Conservation (phyloP, 1,140 invertebrate species). For the Spodoptera frugiperda region DNA sequence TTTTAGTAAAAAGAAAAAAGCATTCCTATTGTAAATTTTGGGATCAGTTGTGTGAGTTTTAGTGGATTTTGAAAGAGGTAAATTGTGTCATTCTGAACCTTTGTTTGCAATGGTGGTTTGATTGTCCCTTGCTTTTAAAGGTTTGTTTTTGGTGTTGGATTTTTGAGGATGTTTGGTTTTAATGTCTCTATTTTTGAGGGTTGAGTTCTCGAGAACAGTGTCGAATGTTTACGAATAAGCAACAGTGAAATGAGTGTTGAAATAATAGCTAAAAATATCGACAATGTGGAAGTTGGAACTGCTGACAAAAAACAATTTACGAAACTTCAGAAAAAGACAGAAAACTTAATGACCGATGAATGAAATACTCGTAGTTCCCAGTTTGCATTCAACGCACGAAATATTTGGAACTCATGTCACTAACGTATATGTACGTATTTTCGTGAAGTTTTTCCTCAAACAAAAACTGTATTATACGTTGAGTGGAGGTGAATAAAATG, state of each 20-base stretch:
- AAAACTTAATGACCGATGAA: neutral
- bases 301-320: neutral
- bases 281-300: neutral
- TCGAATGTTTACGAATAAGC: too few relatives aligned
- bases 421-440: neutral
- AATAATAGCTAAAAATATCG: too few relatives aligned
- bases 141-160: too few relatives aligned
- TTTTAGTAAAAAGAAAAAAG: conserved; percentile 13
- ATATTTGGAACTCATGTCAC: conserved; percentile 11
- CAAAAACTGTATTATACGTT: conserved; percentile 2
- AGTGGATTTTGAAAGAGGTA: neutral
- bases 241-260: too few relatives aligned
- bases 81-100: neutral
- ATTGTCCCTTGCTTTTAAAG: neutral
- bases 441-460: neutral
- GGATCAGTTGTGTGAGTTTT: neutral
- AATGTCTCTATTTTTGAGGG: neutral
- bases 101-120: neutral
- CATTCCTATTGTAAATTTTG: neutral
- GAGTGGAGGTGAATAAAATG: conserved; percentile 11
- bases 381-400: neutral
- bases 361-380: neutral
- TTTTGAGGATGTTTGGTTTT: too few relatives aligned
- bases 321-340: neutral
- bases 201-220: too few relatives aligned